These are phyloP conservation scores for Saimiri boliviensis DNA, from an alignment of 2,113 vertebrate genomes.

Conservation along the genomic window DNA sequence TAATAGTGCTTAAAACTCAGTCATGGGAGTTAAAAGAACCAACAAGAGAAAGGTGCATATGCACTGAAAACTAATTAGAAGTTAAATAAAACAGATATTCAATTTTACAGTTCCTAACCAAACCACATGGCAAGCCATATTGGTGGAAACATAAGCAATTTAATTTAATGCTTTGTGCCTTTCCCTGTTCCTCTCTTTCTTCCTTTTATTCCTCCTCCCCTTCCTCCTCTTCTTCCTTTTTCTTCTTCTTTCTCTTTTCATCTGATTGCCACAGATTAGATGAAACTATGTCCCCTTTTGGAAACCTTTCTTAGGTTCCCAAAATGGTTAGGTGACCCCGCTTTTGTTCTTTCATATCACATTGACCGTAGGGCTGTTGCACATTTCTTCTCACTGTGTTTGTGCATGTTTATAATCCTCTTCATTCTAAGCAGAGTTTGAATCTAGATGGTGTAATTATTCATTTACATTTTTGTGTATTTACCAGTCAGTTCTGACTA, in stretches of 20 bases:
- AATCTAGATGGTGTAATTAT: not conserved
- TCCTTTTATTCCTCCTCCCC: no score
- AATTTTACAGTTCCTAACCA: not conserved
- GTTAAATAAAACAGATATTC: not conserved
- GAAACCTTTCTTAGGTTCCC: not conserved
- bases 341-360: not conserved
- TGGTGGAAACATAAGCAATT: not conserved
- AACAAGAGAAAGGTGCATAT: not conserved
- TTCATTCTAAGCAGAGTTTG: not conserved
- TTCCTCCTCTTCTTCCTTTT: not conserved
- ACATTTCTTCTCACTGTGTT: not conserved
- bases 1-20: not conserved
- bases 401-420: not conserved
- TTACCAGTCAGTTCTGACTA: not conserved
- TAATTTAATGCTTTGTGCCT: not conserved
- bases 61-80: not conserved
- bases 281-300: not conserved
- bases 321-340: not conserved
- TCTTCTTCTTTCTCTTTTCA: not conserved
- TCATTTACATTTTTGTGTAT: not conserved
- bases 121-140: not conserved
- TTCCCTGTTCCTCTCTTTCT: not conserved
- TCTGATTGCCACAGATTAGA: not conserved
- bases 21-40: not conserved
- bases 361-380: not conserved